Conservation (phyloP, 2,797 vertebrate species). For the Gastrophryne carolinensis region DNA sequence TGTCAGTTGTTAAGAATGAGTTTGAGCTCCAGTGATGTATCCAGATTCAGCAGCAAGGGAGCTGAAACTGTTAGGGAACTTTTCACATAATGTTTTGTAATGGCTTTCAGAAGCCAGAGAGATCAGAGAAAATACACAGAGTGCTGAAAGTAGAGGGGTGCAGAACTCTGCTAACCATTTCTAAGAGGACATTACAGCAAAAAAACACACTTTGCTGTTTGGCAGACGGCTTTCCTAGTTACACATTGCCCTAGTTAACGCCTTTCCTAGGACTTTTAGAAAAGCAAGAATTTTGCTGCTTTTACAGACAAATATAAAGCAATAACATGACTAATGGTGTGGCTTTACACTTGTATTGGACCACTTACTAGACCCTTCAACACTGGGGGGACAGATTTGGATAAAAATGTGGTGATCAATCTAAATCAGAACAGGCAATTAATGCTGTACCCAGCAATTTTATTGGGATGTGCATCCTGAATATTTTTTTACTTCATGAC, state of each 20-base stretch:
- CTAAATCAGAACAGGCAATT: no score
- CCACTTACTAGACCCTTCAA: no score
- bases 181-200: neutral
- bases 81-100: slow-evolving; percentile 75
- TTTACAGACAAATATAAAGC: neutral
- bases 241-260: neutral
- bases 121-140: slow-evolving; percentile 24
- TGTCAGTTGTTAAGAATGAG: slow-evolving; percentile 88
- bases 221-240: slow-evolving; percentile 8
- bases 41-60: slow-evolving; percentile 74
- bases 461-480: no score
- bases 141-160: neutral
- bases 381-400: no score
- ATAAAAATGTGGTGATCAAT: no score
- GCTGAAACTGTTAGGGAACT: slow-evolving; percentile 70
- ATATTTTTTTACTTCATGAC: no score
- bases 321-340: no score
- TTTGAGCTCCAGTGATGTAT: slow-evolving; percentile 69
- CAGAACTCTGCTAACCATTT: no score
- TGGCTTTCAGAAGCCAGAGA: slow-evolving; percentile 71
- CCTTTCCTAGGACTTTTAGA: slow-evolving; percentile 1
- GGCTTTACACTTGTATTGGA: no score
- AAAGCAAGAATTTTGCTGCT: neutral
- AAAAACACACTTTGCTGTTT: slow-evolving; percentile 23
- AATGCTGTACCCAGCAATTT: no score